A percentile compares a stretch with the other conserved stretches of the same genome.
These are phyloP conservation scores for Ashinkailepas kermadecensis DNA, from an alignment of 2,888 invertebrate species.

Conservation along the genomic window DNA sequence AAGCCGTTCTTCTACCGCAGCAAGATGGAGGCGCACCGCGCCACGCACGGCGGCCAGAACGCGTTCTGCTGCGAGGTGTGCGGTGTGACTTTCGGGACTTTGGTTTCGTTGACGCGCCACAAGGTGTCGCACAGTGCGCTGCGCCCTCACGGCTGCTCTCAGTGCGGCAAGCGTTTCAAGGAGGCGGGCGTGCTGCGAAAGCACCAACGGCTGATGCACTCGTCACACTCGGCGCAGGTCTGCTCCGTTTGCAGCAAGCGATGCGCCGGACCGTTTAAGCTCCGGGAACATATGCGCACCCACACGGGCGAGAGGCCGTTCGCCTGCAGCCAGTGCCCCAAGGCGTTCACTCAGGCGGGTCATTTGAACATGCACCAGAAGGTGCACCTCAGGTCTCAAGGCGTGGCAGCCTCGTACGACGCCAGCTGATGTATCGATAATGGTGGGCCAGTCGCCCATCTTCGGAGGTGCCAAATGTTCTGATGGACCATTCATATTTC, in stretches of 20 bases:
- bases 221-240: neutral
- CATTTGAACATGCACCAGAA: neutral
- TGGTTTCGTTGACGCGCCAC: neutral
- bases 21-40: neutral
- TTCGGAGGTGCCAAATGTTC: too few species aligned
- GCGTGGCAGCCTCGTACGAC: too few species aligned
- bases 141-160: neutral
- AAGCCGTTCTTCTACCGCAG: slow-evolving; percentile 11
- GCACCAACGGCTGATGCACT: neutral
- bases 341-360: slow-evolving; percentile 11
- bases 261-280: neutral
- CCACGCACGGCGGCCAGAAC: neutral
- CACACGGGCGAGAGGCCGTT: slow-evolving; percentile 12
- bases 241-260: neutral
- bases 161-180: neutral
- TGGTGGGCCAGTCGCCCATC: too few species aligned
- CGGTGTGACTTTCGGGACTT: neutral
- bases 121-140: neutral
- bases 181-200: slow-evolving; percentile 3
- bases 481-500: too few species aligned
- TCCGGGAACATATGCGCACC: neutral
- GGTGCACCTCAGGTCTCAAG: neutral
- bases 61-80: slow-evolving; percentile 1
- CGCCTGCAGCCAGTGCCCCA: neutral
- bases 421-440: too few species aligned